These are phyloP conservation scores for Bhutanitis thaidina DNA, from an alignment of 2,888 invertebrate genomes.

Conservation along the genomic window DNA sequence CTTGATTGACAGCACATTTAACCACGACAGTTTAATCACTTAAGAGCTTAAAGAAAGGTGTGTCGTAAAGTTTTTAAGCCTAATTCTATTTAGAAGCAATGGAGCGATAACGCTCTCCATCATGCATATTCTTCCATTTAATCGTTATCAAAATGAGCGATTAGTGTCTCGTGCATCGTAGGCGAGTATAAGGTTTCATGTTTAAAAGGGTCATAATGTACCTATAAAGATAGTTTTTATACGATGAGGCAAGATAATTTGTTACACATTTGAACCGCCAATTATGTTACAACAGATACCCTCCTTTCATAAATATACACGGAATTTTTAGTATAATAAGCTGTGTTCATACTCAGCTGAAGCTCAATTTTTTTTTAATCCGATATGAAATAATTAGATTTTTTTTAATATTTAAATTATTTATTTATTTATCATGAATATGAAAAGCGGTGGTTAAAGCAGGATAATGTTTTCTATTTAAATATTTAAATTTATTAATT, in stretches of 20 bases:
- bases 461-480: no score
- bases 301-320: no score
- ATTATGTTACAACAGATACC: neutral
- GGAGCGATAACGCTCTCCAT: constrained; percentile 56
- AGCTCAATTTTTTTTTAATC: no score
- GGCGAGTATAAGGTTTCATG: constrained; percentile 55
- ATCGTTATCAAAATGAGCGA: constrained; percentile 71
- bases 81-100: constrained; percentile 66
- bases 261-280: constrained; percentile 2
- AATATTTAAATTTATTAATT: no score
- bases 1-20: constrained; percentile 21
- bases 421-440: no score
- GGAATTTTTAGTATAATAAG: no score
- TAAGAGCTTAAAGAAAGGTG: constrained; percentile 19
- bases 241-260: constrained; percentile 16
- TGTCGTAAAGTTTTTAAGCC: constrained; percentile 43
- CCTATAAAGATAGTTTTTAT: constrained; percentile 20
- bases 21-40: constrained; percentile 21
- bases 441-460: no score
- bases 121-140: constrained; percentile 65
- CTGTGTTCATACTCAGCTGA: no score
- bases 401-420: no score
- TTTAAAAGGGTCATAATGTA: constrained; percentile 24
- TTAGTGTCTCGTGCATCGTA: constrained; percentile 60
- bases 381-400: no score